Evolutionary conservation across 2,113 vertebrate species (phyloP), one percentile per base, ranked within the genome.

Genomic region (Callopanchax toddi): DNA sequence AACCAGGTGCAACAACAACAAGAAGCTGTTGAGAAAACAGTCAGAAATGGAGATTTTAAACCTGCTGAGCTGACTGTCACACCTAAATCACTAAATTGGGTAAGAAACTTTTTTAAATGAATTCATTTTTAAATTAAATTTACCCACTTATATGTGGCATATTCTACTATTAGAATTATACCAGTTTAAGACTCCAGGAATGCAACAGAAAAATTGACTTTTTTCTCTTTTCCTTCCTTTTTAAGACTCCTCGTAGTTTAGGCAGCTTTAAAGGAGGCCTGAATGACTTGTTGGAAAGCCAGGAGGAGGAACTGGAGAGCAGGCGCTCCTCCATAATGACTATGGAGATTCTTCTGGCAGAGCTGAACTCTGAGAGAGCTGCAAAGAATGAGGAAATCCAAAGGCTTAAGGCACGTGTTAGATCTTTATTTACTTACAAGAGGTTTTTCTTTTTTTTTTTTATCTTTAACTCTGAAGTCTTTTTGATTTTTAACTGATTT

Each of bases 321-420:
- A 89, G 93, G 3, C 91, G 92, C 22, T 94, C 94, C 11, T 95
- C 95, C 25, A 94, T 92, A 79, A 89, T 94, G 61, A 93, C 91
- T 26, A 91, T 98, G 90, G 94, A 98, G 61, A 79, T 93, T 65
- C 94, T 99, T 39, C 88, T 99, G 50, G 70, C 82, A 1, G 95
- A 98, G 67, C 87, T 98, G 34, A 96, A 93, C 9, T 84, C 95
- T 53, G 97, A 99, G 58, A 89, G 97, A 78, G 75, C 86, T 0
- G 91, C 90, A 2, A 98, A 96, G 89, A 98, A 96, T n/a, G 90
- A 94, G 9, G 96, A 98, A 81, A 98, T 98, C 32, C 89, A 94
- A 55, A 91, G 93, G 62, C 92, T 98, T 16, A 97, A 96, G 93
- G 97, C 96, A 82, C 9, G 16, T 6, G 29, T 32, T 32, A 32